phyloP scores from a whole-genome alignment of 2,888 invertebrate genomes.

The Metalampra italica region DNA sequence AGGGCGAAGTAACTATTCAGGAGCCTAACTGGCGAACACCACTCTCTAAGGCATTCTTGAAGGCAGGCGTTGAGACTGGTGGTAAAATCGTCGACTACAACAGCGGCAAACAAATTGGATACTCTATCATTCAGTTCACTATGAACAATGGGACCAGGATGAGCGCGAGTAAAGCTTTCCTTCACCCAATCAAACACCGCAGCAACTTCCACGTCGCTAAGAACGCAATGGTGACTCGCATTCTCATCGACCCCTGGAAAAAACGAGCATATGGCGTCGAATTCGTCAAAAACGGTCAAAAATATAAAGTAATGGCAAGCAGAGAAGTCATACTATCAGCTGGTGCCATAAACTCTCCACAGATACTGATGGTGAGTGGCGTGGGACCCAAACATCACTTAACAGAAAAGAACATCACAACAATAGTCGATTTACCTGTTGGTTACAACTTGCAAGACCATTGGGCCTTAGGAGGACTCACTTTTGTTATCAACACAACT shows the following conservation, averaged over 20 bases:
- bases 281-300: constrained; percentile 72
- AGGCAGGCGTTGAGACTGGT: constrained; percentile 81
- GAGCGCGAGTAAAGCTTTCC: constrained; percentile 85
- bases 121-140: constrained; percentile 82
- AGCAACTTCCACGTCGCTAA: constrained; percentile 81
- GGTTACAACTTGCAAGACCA: constrained; percentile 91
- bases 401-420: constrained; percentile 72
- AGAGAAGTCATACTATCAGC: constrained; percentile 87
- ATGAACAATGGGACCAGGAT: constrained; percentile 83
- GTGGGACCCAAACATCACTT: constrained; percentile 83
- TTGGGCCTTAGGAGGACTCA: constrained; percentile 83
- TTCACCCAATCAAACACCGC: constrained; percentile 78
- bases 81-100: constrained; percentile 81
- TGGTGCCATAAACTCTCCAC: constrained; percentile 88
- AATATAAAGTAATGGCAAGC: constrained; percentile 61
- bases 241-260: constrained; percentile 71
- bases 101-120: constrained; percentile 82
- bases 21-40: constrained; percentile 77
- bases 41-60: constrained; percentile 79
- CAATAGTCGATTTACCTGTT: constrained; percentile 81
- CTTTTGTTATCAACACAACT: constrained; percentile 83
- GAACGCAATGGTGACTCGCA: constrained; percentile 77
- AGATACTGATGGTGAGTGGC: constrained; percentile 89
- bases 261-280: constrained; percentile 79
- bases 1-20: constrained; percentile 81